A percentile compares a stretch with the other conserved stretches of the same genome.
Conservation (phyloP, 2,888 invertebrate species). For the Xanthia icteritia region DNA sequence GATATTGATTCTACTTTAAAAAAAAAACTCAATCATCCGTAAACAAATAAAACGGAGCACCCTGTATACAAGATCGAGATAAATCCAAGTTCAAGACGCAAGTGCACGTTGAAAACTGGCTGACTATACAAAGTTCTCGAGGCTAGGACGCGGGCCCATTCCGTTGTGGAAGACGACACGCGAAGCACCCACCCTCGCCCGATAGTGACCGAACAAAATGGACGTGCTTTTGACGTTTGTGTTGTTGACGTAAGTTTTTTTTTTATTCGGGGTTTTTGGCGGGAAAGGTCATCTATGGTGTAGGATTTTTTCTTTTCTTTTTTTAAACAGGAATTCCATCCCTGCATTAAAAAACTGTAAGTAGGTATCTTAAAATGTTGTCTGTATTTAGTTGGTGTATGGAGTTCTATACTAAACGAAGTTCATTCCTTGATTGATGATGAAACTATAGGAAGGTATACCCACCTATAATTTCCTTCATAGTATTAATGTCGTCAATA, state of each 20-base stretch:
- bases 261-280: conserved; percentile 10
- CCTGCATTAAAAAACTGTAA: too few relatives aligned
- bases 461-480: not conserved
- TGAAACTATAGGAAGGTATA: not conserved
- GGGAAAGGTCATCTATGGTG: not conserved
- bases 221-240: conserved; percentile 74
- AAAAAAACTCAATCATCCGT: conserved; percentile 38
- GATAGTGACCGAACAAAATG: conserved; percentile 53
- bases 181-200: conserved; percentile 74
- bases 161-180: conserved; percentile 74
- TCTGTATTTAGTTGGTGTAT: not conserved
- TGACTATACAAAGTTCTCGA: conserved; percentile 85
- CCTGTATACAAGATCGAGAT: conserved; percentile 86
- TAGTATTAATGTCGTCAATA: conserved; percentile 18
- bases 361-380: too few relatives aligned
- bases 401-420: too few relatives aligned
- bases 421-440: conserved; percentile 4
- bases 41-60: conserved; percentile 72
- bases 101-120: conserved; percentile 82
- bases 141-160: conserved; percentile 82
- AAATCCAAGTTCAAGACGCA: conserved; percentile 89
- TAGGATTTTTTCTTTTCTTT: not conserved
- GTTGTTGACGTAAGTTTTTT: conserved; percentile 63
- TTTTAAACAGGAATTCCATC: not conserved
- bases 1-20: not conserved